Base-by-base conservation (phyloP, 2,888 invertebrate species). In the Leistus spinibarbis region DNA sequence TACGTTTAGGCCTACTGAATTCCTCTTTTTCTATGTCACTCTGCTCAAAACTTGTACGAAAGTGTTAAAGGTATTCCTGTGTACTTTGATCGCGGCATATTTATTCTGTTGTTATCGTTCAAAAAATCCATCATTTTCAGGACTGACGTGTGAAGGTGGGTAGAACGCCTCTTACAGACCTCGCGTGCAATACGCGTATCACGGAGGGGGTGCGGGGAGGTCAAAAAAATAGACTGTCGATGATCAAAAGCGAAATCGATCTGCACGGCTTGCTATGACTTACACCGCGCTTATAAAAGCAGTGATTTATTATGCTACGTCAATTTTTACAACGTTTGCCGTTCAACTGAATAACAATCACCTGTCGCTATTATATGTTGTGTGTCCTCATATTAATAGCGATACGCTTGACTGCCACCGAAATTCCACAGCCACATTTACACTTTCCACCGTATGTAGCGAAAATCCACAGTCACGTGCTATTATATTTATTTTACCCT, bases 261-360 rank as follows among this genome's bases (percentile, higher is more conserved):
- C 7, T 40, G 40, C 40, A 40, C 10, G 40, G 4, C 40, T 40
- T 40, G 40, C 40, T 40, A 40, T 40, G 40, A 40, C 40, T 40
- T 40, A 40, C 69, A 69, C 60, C 69, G 69, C 69, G 69, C 60
- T 69, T 60, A 57, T 69, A 69, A 69, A 69, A 19, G 69, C 69
- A 60, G 60, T 69, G 69, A 69, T 69, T 69, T 57, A 69, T 69
- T 60, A 60, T 60, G 27, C 4, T 22, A 19, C 57, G 68, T 40
- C 40, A 40, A 40, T 40, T 40, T 40, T 40, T 40, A 40, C 40
- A 40, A 40, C 40, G 40, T n/a, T n/a, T 13, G 40, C 40, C 40
- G 40, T 40, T 40, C 40, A 40, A 40, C 40, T 40, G 40, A 40
- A 40, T 40, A 40, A 40, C 40, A 40, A 40, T 40, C 40, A 40